A percentile compares a stretch with the other conserved stretches of the same genome.
These are phyloP conservation scores for Ernsta delagoae DNA, from an alignment of 2,888 invertebrate genomes.

Conservation along the genomic window DNA sequence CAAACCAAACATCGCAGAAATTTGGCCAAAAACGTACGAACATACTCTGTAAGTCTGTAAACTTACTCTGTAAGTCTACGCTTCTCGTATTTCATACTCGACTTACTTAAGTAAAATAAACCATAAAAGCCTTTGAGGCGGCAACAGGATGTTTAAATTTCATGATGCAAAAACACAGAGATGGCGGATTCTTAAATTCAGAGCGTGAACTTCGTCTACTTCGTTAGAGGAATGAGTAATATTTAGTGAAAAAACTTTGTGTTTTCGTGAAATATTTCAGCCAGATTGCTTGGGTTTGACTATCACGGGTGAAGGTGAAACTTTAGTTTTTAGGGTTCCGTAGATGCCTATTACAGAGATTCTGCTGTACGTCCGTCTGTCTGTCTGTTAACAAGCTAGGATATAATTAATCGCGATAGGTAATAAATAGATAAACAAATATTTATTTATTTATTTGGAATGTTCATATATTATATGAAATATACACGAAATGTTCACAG, in stretches of 20 bases:
- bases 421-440: too few species aligned
- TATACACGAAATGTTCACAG: too few species aligned
- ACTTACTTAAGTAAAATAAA: not conserved
- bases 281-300: not conserved
- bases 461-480: too few species aligned
- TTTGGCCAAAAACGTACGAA: too few species aligned
- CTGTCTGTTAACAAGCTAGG: too few species aligned
- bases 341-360: too few species aligned
- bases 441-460: too few species aligned
- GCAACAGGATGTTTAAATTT: slow-evolving; percentile 5
- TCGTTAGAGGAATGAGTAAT: not conserved
- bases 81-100: not conserved
- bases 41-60: too few species aligned
- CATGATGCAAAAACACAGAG: not conserved
- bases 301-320: not conserved
- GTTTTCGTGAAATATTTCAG: not conserved
- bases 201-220: not conserved
- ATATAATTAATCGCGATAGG: too few species aligned
- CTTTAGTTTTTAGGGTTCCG: not conserved
- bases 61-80: too few species aligned
- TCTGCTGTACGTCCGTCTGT: too few species aligned
- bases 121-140: not conserved
- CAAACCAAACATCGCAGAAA: too few species aligned
- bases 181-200: not conserved
- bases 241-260: not conserved